Base-by-base conservation (phyloP, 2,888 invertebrate species). In the Deilephila porcellus region DNA sequence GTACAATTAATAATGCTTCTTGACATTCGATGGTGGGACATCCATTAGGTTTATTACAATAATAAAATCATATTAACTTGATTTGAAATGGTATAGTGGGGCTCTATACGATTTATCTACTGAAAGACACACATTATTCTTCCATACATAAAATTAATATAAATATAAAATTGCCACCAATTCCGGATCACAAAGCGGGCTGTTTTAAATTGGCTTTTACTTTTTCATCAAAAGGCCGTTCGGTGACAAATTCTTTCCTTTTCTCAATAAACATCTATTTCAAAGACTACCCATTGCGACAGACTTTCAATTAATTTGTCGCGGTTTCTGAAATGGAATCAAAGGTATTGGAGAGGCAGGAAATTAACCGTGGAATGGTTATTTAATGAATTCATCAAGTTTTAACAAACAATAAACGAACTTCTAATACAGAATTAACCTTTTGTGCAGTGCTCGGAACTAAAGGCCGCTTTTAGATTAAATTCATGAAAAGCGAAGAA, bases 291-390 rank as follows among this genome's bases (percentile, higher is more conserved):
- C 45, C 45, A 45, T 14, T 45, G 45, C 45, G 29, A 52, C 45
- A 17, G 67, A 25, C 20, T 37, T 67, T 67, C 52, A 67, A 67
- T 67, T 67, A 52, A 67, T 67, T 67, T 52, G 52, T 67, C 67
- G 45, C 37, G 67, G 64, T 45, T 45, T 25, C 20, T 25, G 52
- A 67, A 11, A n/a, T 64, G 25, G 32, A 67, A 67, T 52, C 37
- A 67, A 67, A 52, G 25, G 45, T 45, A 20, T 45, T 67, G 67
- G 20, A 25, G 45, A 11, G 64, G 20, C 20, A 37, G 25, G 67
- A 67, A 67, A 67, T 67, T 67, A 52, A 25, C 52, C 25, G 20
- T 3, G 25, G 63, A 63, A 63, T 52, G 67, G 67, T 67, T 67
- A 67, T 52, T 67, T 29, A 52, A 52, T 25, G 52, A 67, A 52